phyloP scores from a whole-genome alignment of 2,888 invertebrate species.

The Molanna angustata region DNA sequence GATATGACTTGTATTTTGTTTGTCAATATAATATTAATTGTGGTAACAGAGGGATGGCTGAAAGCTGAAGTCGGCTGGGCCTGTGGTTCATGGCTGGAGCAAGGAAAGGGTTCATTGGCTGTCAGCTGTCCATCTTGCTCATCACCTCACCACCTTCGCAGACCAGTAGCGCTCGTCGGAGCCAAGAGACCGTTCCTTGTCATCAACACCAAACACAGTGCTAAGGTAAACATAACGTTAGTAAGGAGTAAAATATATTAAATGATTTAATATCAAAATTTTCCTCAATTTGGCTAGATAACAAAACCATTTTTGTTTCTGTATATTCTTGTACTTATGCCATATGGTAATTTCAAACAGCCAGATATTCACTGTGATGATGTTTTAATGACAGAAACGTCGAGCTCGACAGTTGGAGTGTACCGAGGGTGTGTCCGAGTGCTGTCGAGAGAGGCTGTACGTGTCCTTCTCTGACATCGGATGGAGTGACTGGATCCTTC shows the following conservation, averaged over 20 bases:
- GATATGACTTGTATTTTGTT: no score
- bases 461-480: conserved; percentile 82
- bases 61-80: conserved; percentile 75
- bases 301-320: background rate
- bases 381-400: conserved; percentile 44
- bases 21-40: no score
- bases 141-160: conserved; percentile 56
- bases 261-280: no score
- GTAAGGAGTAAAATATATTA: no score
- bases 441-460: conserved; percentile 79
- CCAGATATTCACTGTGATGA: background rate
- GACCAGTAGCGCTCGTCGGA: conserved; percentile 68
- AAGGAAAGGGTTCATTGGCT: conserved; percentile 68
- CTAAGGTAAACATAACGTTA: conserved; percentile 44
- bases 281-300: no score
- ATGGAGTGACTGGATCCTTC: conserved; percentile 86
- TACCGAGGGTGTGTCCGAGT: conserved; percentile 66
- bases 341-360: background rate
- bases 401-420: conserved; percentile 68
- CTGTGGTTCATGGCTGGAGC: conserved; percentile 72
- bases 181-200: conserved; percentile 75
- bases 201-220: conserved; percentile 71
- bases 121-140: conserved; percentile 77
- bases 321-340: background rate
- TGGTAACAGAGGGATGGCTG: conserved; percentile 73